Base-by-base conservation (phyloP, 2,113 vertebrate species). In the Cottus gobio region DNA sequence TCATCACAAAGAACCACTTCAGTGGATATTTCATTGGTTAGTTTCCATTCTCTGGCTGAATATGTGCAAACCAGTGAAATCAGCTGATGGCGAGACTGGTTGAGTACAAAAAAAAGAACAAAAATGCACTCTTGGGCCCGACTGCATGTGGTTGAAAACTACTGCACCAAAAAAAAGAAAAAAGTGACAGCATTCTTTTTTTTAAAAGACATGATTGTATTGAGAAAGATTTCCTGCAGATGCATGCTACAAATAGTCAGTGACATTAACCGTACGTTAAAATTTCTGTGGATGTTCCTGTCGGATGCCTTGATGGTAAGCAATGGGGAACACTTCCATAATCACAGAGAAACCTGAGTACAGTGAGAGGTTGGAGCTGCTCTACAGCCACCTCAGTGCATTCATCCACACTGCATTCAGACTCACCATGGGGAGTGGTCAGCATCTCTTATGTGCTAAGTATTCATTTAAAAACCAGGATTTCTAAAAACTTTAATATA, bases 201-300 rank as follows among this genome's bases (percentile, higher is more conserved):
- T 69, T 20, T 50, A 11, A 6, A 26, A 66, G 16, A 70, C 48
- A 22, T 75, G 66, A 86, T 50, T 79, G 69, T 83, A 79, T 69
- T 70, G 73, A 78, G 60, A 83, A 77, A 78, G 28, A 85, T 18
- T 82, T 92, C 82, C 87, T 88, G 86, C 87, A 87, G 86, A 78
- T 93, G 85, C 82, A 91, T 93, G 94, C 90, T 93, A 94, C 91
- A 87, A 90, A 77, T 88, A 69, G 89, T 94, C 93, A 95, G 93
- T 95, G 94, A 93, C 82, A 76, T 76, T 83, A 91, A 86, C 81
- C 76, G 89, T 90, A 39, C 6, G 36, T 91, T 87, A 87, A 89
- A 86, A 78, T 61, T 77, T 83, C 74, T 83, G 75, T 90, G 78
- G 65, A 34, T 56, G 56, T 70, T 91, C 74, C 79, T 70, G 79